A percentile compares a stretch with the other conserved stretches of the same genome.
Conservation (phyloP, 2,113 vertebrate genomes). For the Lepus europaeus region DNA sequence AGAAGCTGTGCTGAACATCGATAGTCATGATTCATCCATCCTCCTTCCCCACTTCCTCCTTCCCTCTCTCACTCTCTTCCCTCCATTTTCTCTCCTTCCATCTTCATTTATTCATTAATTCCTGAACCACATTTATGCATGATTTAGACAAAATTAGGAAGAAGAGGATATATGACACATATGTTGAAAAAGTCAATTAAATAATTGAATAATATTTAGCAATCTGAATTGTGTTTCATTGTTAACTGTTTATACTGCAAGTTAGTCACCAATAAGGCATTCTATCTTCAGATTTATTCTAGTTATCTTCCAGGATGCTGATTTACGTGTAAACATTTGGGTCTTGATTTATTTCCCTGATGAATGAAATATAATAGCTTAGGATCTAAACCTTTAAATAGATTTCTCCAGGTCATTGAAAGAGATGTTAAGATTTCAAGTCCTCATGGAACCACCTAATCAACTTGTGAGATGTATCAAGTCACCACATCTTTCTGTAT, state of each 20-base stretch:
- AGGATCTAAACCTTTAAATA: not conserved
- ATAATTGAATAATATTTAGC: not conserved
- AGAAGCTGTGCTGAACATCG: not conserved
- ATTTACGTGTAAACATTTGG: conserved; percentile 2
- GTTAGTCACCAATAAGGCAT: not conserved
- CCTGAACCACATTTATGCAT: not conserved
- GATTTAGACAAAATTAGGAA: not conserved
- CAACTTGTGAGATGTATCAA: not conserved
- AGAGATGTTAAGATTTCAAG: conserved; percentile 12
- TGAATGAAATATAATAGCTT: not conserved
- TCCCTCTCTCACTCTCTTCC: not conserved
- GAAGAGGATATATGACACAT: not conserved
- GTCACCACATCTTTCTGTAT: not conserved
- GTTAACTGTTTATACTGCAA: not conserved
- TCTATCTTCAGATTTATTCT: conserved; percentile 7
- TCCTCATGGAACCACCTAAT: not conserved
- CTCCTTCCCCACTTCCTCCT: rapidly evolving
- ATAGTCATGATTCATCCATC: not conserved
- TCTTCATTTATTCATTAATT: not conserved
- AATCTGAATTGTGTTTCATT: not conserved
- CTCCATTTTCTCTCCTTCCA: too few relatives aligned
- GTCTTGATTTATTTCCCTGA: conserved; percentile 12
- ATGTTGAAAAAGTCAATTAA: not conserved
- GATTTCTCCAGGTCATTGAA: not conserved
- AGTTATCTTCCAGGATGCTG: not conserved